Evolutionary conservation across 92 coral and sea anemone genomes (phyloP).

Genomic region (Isaurus tuberculatus): DNA sequence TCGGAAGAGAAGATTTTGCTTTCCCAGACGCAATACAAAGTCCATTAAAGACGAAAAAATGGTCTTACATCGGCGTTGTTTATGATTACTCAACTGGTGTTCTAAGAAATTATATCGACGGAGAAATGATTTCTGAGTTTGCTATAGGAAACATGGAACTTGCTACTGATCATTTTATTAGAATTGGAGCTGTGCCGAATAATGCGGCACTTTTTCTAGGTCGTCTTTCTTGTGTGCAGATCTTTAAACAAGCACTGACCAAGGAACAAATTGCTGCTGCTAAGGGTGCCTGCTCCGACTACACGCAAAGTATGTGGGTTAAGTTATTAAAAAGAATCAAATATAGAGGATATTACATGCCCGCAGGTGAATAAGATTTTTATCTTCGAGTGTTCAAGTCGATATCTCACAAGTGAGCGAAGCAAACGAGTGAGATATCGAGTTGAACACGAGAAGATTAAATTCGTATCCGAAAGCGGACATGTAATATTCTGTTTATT

Average conservation of each 20-base stretch:
- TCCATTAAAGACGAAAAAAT: not conserved
- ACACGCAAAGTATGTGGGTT: not conserved
- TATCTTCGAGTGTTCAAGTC: too few species aligned
- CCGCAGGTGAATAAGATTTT: too few species aligned
- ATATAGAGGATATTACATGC: too few species aligned
- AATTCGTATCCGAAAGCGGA: too few species aligned
- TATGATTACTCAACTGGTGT: slow-evolving; percentile 32
- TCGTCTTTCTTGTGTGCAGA: slow-evolving; percentile 29
- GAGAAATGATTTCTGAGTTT: not conserved
- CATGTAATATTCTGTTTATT: too few species aligned
- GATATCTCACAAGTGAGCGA: too few species aligned
- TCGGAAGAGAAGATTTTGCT: not conserved
- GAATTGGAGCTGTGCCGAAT: not conserved
- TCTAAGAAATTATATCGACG: not conserved
- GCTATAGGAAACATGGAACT: not conserved
- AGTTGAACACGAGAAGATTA: too few species aligned
- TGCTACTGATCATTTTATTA: not conserved
- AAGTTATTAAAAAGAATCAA: too few species aligned
- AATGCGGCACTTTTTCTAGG: not conserved
- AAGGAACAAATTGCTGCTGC: not conserved
- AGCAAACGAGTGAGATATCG: too few species aligned
- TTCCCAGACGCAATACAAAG: not conserved
- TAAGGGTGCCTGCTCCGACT: not conserved
- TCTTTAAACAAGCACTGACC: slow-evolving; percentile 24
- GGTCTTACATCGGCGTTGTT: slow-evolving; percentile 12